Conservation (phyloP, 2,113 vertebrate species). For the Mesoclemmys tuberculata region DNA sequence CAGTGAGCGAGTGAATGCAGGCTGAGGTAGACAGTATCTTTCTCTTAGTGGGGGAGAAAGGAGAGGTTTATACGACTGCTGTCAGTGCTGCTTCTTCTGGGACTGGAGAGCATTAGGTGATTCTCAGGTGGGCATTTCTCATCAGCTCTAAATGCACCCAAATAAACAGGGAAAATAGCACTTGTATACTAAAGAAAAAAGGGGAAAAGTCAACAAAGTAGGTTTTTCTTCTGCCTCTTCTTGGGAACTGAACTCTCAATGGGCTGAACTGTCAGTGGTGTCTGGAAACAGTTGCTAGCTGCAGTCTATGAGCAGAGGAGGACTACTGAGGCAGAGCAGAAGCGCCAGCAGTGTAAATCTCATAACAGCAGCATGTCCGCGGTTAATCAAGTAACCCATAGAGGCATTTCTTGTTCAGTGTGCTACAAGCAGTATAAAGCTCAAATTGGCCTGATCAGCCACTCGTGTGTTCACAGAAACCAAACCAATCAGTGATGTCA, state of each 20-base stretch:
- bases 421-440: no score
- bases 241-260: not conserved
- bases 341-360: no score
- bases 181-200: not conserved
- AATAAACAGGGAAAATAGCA: not conserved
- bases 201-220: not conserved
- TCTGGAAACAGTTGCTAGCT: not conserved
- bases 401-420: no score
- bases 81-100: not conserved
- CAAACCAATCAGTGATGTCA: no score
- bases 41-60: not conserved
- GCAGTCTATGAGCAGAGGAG: no score
- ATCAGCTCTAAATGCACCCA: not conserved
- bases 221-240: not conserved
- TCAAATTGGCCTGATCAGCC: no score
- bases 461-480: no score
- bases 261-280: not conserved
- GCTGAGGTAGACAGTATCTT: not conserved
- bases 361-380: no score
- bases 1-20: not conserved
- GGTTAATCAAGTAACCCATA: no score
- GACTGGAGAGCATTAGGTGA: not conserved
- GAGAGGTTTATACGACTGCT: not conserved
- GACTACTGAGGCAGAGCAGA: no score
- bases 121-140: not conserved